These are phyloP conservation scores for Cyanoliseus patagonus DNA, from an alignment of 2,113 vertebrate species.

Conservation along the genomic window DNA sequence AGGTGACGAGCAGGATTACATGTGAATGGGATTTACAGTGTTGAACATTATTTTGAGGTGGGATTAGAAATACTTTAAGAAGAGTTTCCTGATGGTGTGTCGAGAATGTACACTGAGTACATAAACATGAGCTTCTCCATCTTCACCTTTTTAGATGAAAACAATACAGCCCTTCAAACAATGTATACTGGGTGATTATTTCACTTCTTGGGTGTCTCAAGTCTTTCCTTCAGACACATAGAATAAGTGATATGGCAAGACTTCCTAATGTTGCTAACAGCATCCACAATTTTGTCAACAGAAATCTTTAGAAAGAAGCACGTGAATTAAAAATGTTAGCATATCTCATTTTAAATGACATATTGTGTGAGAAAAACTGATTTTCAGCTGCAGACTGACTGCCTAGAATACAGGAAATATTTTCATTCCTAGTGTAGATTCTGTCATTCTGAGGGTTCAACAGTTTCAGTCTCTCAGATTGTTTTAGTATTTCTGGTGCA, in stretches of 20 bases:
- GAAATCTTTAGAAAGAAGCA: conserved; percentile 25
- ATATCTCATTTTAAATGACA: neutral
- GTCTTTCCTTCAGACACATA: neutral
- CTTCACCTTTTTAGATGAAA: neutral
- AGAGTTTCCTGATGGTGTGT: conserved; percentile 11
- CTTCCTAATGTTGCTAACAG: conserved; percentile 7
- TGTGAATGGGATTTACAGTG: neutral
- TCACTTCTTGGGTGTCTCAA: conserved; percentile 1
- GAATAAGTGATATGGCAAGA: conserved; percentile 18
- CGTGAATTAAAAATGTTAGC: conserved; percentile 31
- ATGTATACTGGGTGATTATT: neutral
- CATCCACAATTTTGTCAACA: conserved; percentile 25
- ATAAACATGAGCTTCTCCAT: neutral
- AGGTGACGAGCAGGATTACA: neutral
- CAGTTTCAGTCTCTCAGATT: neutral
- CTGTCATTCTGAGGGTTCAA: conserved; percentile 36
- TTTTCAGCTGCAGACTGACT: neutral
- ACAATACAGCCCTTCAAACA: neutral
- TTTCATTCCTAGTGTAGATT: conserved; percentile 52
- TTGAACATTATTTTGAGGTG: neutral
- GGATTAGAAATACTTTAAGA: conserved; percentile 1
- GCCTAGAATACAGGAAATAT: conserved; percentile 26
- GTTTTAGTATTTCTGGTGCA: conserved; percentile 1
- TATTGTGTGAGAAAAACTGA: neutral
- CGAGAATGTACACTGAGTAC: neutral